These are phyloP conservation scores for Darevskia nairensis DNA, from an alignment of 2,797 vertebrate species.

Conservation along the genomic window DNA sequence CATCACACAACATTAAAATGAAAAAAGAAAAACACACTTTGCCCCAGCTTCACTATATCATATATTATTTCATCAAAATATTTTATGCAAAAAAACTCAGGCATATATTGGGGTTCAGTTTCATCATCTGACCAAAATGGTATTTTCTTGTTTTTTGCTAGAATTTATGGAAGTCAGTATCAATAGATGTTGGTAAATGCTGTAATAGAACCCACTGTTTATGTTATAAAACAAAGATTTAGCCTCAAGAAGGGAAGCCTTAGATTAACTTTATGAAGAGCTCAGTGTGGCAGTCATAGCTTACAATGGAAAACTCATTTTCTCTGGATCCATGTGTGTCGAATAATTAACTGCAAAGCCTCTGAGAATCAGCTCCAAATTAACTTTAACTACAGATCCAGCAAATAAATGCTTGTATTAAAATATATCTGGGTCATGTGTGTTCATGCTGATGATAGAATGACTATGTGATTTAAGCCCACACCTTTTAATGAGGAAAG, in stretches of 20 bases:
- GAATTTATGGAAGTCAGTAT: slow-evolving; percentile 15
- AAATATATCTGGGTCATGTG: slow-evolving; percentile 4
- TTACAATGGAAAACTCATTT: not conserved
- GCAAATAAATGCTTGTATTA: slow-evolving; percentile 36
- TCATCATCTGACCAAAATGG: not conserved
- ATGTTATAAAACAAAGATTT: slow-evolving; percentile 22
- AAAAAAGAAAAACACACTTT: not conserved
- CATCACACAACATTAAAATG: not conserved
- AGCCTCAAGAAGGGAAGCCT: slow-evolving; percentile 3
- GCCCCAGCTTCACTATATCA: not conserved
- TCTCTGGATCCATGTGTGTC: slow-evolving; percentile 19
- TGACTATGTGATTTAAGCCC: slow-evolving; percentile 20
- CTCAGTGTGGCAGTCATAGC: not conserved
- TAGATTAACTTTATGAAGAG: not conserved
- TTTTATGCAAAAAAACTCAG: not conserved
- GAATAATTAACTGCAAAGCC: slow-evolving; percentile 14
- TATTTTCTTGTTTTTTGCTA: slow-evolving; percentile 26
- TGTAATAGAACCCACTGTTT: not conserved
- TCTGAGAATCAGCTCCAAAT: slow-evolving; percentile 19
- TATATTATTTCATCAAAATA: not conserved
- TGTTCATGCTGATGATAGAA: not conserved
- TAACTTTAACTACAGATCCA: slow-evolving; percentile 19
- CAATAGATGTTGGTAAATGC: not conserved
- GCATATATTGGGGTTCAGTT: not conserved
- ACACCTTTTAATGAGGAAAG: not conserved